Conservation (phyloP, 2,113 vertebrate genomes). For the Octodon degus region DNA sequence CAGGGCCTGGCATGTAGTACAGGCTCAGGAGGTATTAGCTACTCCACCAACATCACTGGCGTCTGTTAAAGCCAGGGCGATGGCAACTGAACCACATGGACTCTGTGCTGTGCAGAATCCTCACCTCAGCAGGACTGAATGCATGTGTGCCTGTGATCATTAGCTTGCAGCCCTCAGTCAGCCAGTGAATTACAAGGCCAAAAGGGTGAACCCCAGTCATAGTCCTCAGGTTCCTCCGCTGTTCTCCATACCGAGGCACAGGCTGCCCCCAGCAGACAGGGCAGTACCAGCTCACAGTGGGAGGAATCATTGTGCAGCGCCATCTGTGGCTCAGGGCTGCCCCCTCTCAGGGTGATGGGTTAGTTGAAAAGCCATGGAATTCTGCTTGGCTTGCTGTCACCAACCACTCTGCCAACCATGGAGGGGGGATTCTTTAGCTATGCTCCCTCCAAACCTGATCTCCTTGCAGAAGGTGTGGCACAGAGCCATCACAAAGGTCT, state of each 20-base stretch:
- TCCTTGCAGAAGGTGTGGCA: background rate
- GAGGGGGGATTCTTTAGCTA: background rate
- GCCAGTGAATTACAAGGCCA: background rate
- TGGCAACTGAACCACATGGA: rapidly evolving
- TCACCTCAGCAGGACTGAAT: no score
- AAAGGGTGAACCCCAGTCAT: background rate
- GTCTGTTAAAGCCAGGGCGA: background rate
- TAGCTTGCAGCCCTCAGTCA: background rate
- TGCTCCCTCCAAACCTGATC: background rate
- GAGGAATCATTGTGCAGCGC: background rate
- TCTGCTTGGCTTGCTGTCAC: background rate
- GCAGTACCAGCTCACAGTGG: rapidly evolving
- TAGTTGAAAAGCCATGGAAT: background rate
- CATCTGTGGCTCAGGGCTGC: background rate
- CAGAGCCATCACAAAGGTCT: background rate
- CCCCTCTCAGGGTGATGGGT: background rate
- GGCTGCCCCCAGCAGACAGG: background rate
- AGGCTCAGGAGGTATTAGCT: rapidly evolving
- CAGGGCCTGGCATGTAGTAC: rapidly evolving
- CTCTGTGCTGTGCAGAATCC: rapidly evolving
- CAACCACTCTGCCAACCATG: background rate
- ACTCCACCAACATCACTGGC: rapidly evolving
- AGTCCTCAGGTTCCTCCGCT: background rate
- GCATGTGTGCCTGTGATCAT: rapidly evolving
- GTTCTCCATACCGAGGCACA: background rate